phyloP scores from a whole-genome alignment of 2,113 vertebrate genomes.

The Oryzias celebensis region DNA sequence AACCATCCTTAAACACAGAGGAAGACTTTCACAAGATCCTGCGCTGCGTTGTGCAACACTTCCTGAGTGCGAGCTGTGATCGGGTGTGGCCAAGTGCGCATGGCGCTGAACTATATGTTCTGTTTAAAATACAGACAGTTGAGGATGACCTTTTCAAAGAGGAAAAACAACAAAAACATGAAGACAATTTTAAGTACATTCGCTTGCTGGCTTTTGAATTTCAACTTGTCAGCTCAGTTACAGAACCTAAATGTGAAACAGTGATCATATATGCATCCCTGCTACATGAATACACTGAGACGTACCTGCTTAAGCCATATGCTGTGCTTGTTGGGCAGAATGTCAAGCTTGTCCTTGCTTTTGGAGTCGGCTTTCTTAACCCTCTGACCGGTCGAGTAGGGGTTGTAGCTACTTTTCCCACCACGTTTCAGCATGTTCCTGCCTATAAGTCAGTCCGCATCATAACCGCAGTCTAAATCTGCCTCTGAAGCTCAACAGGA shows the following conservation, averaged over 20 bases:
- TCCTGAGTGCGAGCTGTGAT: constrained; percentile 54
- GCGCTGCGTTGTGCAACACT: constrained; percentile 58
- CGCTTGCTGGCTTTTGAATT: not conserved
- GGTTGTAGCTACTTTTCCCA: constrained; percentile 80
- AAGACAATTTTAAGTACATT: rapidly evolving
- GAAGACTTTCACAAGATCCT: constrained; percentile 73
- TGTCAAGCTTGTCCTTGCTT: constrained; percentile 71
- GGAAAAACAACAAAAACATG: rapidly evolving
- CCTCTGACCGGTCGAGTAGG: constrained; percentile 69
- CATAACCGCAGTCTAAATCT: not conserved
- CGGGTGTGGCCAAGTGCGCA: constrained; percentile 55
- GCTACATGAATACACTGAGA: not conserved
- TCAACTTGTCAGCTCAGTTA: not conserved
- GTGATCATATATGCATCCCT: not conserved
- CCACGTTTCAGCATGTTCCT: constrained; percentile 74
- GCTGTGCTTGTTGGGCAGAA: constrained; percentile 67
- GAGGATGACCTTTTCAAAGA: not conserved
- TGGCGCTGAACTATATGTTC: constrained; percentile 10
- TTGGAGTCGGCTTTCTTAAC: constrained; percentile 59
- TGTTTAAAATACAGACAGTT: constrained; percentile 3
- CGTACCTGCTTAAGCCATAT: constrained; percentile 81
- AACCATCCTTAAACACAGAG: constrained; percentile 53
- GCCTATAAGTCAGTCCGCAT: constrained; percentile 23
- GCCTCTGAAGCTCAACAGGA: not conserved
- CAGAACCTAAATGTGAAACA: not conserved